Percentiles rank a stretch among this genome's conserved stretches.
Conservation (phyloP, 2,888 invertebrate genomes). For the Drosophila neonasuta region DNA sequence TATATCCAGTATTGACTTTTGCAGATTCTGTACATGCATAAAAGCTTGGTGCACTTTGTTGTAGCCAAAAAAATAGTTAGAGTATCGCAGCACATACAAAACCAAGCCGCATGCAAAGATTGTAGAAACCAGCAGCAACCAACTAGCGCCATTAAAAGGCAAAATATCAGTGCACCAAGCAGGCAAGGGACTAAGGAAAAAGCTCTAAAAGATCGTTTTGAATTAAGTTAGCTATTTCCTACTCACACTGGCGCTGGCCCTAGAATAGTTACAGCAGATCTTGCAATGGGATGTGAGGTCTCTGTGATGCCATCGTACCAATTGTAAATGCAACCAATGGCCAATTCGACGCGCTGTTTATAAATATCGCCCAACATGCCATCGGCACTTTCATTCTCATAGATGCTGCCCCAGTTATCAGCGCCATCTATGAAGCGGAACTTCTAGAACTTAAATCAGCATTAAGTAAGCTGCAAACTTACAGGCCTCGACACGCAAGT, state of each 20-base stretch:
- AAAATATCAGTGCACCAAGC: slow-evolving; percentile 78
- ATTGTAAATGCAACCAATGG: slow-evolving; percentile 81
- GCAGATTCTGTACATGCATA: slow-evolving; percentile 44
- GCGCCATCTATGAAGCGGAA: slow-evolving; percentile 67
- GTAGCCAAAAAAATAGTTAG: slow-evolving; percentile 33
- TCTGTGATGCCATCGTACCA: slow-evolving; percentile 80
- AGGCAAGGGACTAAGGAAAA: slow-evolving; percentile 65
- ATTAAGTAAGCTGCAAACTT: slow-evolving; percentile 40
- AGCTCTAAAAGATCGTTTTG: background rate
- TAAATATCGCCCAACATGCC: slow-evolving; percentile 80
- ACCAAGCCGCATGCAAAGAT: slow-evolving; percentile 67
- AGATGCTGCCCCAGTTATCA: slow-evolving; percentile 80
- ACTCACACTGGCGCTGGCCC: slow-evolving; percentile 79
- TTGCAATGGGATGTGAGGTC: slow-evolving; percentile 77
- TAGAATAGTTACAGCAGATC: slow-evolving; percentile 79
- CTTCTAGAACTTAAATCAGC: background rate
- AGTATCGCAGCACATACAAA: slow-evolving; percentile 66
- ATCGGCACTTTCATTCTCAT: slow-evolving; percentile 76
- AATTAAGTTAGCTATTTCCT: fast-evolving
- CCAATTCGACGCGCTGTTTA: slow-evolving; percentile 76
- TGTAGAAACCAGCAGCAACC: slow-evolving; percentile 67
- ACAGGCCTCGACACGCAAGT: slow-evolving; percentile 77
- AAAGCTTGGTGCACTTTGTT: slow-evolving; percentile 10
- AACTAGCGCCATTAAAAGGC: slow-evolving; percentile 72
- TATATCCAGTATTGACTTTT: slow-evolving; percentile 71